Conservation (phyloP, 2,888 invertebrate genomes). For the Galerucella nymphaeae region DNA sequence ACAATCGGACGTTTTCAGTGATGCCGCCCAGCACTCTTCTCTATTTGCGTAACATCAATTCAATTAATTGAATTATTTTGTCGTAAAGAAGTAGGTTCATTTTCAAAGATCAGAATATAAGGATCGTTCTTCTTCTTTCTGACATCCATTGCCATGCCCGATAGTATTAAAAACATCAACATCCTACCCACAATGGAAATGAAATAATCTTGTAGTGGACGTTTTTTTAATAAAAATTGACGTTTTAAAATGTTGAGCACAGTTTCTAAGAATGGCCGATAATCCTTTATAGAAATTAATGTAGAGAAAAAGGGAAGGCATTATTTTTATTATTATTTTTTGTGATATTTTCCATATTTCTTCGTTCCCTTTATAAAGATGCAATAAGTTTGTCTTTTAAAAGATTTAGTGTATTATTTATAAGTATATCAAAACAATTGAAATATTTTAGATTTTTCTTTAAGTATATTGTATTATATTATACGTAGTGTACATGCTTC, state of each 20-base stretch:
- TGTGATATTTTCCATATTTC: constrained; percentile 26
- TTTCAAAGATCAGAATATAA: too few species aligned
- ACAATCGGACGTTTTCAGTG: too few species aligned
- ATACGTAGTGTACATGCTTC: constrained; percentile 51
- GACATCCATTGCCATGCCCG: too few species aligned
- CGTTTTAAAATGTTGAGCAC: not conserved
- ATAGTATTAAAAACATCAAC: too few species aligned
- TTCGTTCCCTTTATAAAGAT: constrained; percentile 16
- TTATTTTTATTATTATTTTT: constrained; percentile 21
- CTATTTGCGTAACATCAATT: too few species aligned
- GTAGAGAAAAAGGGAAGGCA: constrained; percentile 20
- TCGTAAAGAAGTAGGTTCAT: too few species aligned
- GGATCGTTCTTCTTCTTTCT: too few species aligned
- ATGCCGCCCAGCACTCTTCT: too few species aligned
- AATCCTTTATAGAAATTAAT: constrained; percentile 12
- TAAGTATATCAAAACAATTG: constrained; percentile 19
- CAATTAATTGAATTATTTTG: too few species aligned
- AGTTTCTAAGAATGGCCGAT: not conserved
- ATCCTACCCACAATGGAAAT: too few species aligned
- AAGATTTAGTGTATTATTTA: constrained; percentile 25
- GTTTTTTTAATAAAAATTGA: too few species aligned
- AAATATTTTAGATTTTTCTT: constrained; percentile 33
- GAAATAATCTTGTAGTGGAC: too few species aligned
- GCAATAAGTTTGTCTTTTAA: constrained; percentile 24
- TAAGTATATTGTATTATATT: constrained; percentile 44